Evolutionary conservation across 2,113 vertebrate species (phyloP).

Genomic region (Sminthopsis crassicaudata): DNA sequence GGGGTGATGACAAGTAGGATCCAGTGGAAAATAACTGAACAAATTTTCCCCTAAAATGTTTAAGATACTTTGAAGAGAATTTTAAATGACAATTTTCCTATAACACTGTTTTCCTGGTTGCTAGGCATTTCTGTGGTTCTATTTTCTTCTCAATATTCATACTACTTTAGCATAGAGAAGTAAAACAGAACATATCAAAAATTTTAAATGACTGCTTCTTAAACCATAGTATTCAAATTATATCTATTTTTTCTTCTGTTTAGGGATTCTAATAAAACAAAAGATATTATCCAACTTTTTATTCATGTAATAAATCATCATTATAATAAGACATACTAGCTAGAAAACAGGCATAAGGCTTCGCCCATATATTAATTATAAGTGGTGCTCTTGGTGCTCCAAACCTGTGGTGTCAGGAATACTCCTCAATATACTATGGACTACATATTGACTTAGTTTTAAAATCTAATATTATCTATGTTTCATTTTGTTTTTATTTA

Average conservation of each 20-base stretch:
- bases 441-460: too few relatives aligned
- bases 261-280: slow-evolving; percentile 28
- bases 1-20: neutral
- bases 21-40: neutral
- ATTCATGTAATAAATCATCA: slow-evolving; percentile 49
- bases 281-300: slow-evolving; percentile 53
- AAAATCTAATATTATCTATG: too few relatives aligned
- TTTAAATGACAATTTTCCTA: neutral
- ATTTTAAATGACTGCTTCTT: slow-evolving; percentile 38
- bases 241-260: slow-evolving; percentile 34
- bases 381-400: too few relatives aligned
- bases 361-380: neutral
- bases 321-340: slow-evolving; percentile 23
- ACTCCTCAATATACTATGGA: too few relatives aligned
- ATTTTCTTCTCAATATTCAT: slow-evolving; percentile 4
- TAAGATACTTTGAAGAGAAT: neutral
- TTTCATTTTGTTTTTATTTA: too few relatives aligned
- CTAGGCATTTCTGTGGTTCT: too few relatives aligned
- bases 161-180: slow-evolving; percentile 38
- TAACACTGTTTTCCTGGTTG: too few relatives aligned
- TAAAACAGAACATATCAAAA: slow-evolving; percentile 37
- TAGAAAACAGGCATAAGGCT: neutral
- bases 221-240: too few relatives aligned
- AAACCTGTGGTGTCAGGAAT: too few relatives aligned
- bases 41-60: neutral